Conservation (phyloP, 2,797 vertebrate genomes). For the Dallia pectoralis region DNA sequence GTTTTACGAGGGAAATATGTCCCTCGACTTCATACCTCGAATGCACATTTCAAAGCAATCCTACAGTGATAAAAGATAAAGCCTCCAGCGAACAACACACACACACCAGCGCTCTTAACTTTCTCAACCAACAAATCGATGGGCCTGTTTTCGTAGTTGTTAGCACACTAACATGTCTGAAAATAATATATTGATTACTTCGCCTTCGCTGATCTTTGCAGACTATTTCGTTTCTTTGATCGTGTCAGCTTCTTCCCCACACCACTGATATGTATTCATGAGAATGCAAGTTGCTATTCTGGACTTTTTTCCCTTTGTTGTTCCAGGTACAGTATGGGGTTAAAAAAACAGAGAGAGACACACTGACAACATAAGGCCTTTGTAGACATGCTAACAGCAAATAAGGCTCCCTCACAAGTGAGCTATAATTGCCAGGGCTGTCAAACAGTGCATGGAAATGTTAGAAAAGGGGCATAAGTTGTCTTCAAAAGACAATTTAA, state of each 20-base stretch:
- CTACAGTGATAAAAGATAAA: constrained; percentile 16
- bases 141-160: background rate
- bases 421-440: constrained; percentile 59
- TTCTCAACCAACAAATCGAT: background rate
- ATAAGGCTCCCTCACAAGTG: constrained; percentile 32
- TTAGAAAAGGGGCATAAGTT: constrained; percentile 17
- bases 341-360: background rate
- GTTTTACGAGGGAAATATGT: constrained; percentile 2
- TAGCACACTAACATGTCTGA: background rate
- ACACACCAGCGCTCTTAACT: background rate
- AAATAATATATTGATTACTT: background rate
- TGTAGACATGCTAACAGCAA: constrained; percentile 37
- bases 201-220: background rate
- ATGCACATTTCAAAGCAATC: constrained; percentile 3
- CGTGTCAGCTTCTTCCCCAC: background rate
- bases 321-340: background rate
- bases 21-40: constrained; percentile 2
- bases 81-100: constrained; percentile 19
- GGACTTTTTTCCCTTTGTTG: background rate
- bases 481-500: constrained; percentile 54
- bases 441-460: constrained; percentile 42
- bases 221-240: background rate
- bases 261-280: background rate
- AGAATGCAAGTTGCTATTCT: background rate
- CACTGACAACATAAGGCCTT: background rate